Conservation (phyloP, 1,140 invertebrate genomes). For the Caerostris darwini region DNA sequence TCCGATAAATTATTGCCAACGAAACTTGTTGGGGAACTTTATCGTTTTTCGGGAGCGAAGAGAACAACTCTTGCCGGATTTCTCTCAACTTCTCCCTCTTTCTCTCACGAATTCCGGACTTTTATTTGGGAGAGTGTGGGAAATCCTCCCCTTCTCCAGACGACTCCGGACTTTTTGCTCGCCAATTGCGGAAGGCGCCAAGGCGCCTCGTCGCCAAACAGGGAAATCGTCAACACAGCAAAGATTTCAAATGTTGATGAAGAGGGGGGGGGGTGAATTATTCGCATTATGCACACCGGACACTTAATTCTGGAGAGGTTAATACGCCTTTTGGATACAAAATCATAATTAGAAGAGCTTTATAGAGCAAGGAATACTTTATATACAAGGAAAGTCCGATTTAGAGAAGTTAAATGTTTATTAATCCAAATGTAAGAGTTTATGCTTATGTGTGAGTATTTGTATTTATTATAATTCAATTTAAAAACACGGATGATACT, state of each 20-base stretch:
- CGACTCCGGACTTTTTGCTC: background rate
- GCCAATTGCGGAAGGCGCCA: background rate
- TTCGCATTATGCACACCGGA: too few species aligned
- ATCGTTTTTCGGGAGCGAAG: background rate
- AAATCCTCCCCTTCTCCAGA: background rate
- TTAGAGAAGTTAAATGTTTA: too few species aligned
- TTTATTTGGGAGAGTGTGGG: conserved; percentile 10
- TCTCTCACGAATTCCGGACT: background rate
- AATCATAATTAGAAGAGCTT: too few species aligned
- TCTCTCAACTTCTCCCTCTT: background rate
- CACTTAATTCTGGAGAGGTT: too few species aligned
- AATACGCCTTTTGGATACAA: too few species aligned
- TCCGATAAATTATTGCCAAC: background rate
- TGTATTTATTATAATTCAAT: too few species aligned
- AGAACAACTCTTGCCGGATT: background rate
- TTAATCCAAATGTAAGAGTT: too few species aligned
- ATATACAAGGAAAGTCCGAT: too few species aligned
- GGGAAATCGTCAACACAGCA: background rate
- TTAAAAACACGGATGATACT: too few species aligned
- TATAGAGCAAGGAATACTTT: too few species aligned
- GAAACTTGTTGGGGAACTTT: background rate
- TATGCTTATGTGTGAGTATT: too few species aligned
- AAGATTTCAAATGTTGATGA: background rate
- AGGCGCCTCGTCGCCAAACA: background rate
- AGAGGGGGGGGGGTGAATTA: too few species aligned